These are phyloP conservation scores for Pammene fasciana DNA, from an alignment of 2,888 invertebrate species.

Conservation along the genomic window DNA sequence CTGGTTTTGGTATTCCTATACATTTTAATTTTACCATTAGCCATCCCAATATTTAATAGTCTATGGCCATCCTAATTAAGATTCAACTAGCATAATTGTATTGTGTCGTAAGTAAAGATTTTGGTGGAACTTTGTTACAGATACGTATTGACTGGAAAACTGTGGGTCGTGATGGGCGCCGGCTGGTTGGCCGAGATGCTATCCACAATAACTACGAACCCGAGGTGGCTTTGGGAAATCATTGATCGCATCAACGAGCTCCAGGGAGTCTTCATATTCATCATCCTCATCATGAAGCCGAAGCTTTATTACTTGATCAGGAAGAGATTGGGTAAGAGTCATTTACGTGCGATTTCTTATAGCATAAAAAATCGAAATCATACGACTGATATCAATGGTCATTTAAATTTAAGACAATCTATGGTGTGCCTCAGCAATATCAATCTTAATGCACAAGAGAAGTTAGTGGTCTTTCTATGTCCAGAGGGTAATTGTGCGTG, in stretches of 20 bases:
- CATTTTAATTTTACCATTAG: no score
- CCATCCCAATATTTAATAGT: no score
- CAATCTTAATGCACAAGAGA: neutral
- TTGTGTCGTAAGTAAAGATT: neutral
- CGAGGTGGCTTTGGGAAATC: constrained; percentile 77
- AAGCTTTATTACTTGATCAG: constrained; percentile 85
- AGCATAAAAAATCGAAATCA: neutral
- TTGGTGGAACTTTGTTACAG: constrained; percentile 62
- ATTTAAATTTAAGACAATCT: constrained; percentile 1
- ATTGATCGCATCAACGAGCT: constrained; percentile 87
- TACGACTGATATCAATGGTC: neutral
- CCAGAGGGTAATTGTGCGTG: constrained; percentile 3
- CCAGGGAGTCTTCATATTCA: constrained; percentile 89
- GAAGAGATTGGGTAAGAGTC: constrained; percentile 79
- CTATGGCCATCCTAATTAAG: no score
- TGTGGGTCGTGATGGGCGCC: constrained; percentile 91
- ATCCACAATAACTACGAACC: constrained; percentile 81
- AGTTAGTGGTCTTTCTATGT: constrained; percentile 3
- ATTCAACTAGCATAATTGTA: no score
- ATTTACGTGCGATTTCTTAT: neutral
- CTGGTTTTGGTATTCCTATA: no score
- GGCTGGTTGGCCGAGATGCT: constrained; percentile 88
- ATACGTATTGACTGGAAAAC: constrained; percentile 87
- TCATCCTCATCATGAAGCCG: constrained; percentile 88
- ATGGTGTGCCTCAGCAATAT: neutral